Percentiles rank a stretch among this genome's conserved stretches.
phyloP scores from a whole-genome alignment of 2,888 invertebrate genomes.

The Gonocerus acuteangulatus region DNA sequence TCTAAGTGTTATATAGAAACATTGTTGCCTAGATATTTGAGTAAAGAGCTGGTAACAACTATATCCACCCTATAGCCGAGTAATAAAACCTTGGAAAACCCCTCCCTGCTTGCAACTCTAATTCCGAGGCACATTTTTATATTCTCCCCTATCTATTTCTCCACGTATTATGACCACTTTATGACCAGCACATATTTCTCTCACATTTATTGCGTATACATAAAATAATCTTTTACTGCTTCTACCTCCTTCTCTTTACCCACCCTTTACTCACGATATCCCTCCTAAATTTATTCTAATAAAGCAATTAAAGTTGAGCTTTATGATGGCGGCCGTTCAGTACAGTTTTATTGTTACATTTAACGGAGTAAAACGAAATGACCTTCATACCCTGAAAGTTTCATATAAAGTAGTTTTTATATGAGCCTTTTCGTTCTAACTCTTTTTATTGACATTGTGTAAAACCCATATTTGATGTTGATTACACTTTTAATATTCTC shows the following conservation, averaged over 20 bases:
- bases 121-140: slow-evolving; percentile 22
- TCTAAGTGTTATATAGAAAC: background rate
- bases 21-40: background rate
- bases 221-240: slow-evolving; percentile 25
- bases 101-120: background rate
- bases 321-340: slow-evolving; percentile 17
- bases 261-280: background rate
- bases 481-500: slow-evolving; percentile 27
- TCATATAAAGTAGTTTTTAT: slow-evolving; percentile 27
- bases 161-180: slow-evolving; percentile 21
- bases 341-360: slow-evolving; percentile 27
- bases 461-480: slow-evolving; percentile 27
- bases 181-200: slow-evolving; percentile 25
- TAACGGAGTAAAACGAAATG: slow-evolving; percentile 21
- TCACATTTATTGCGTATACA: slow-evolving; percentile 27
- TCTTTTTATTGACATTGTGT: slow-evolving; percentile 26
- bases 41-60: background rate
- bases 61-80: background rate
- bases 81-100: background rate
- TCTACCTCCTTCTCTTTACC: background rate
- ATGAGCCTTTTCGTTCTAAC: slow-evolving; percentile 1
- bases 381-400: slow-evolving; percentile 12
- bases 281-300: slow-evolving; percentile 27
- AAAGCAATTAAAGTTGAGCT: slow-evolving; percentile 28
- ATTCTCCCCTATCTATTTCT: slow-evolving; percentile 9